phyloP scores from a whole-genome alignment of 2,797 vertebrate species.

The Coregonus sp. region DNA sequence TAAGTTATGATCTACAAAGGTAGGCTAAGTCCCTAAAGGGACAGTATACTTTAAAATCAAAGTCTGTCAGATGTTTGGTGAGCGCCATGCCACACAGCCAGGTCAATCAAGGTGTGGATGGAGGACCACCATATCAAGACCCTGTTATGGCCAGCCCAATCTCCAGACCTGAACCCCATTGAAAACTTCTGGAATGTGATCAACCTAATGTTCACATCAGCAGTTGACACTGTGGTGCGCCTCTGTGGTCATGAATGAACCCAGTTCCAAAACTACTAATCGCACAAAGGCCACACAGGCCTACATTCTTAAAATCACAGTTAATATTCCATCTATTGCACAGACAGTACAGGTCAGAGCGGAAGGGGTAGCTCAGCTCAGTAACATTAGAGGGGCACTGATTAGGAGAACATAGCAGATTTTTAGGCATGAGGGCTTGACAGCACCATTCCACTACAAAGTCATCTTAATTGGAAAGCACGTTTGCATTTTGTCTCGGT shows the following conservation, averaged over 20 bases:
- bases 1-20: neutral
- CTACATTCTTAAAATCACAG: neutral
- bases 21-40: neutral
- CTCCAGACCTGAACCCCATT: too few relatives aligned
- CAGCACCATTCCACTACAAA: neutral
- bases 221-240: neutral
- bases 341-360: neutral
- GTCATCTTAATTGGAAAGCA: slow-evolving; percentile 18
- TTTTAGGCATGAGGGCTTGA: neutral
- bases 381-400: neutral
- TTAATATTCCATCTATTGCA: neutral
- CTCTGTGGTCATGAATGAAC: neutral
- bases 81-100: too few relatives aligned
- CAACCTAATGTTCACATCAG: neutral
- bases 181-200: too few relatives aligned
- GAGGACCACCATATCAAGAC: too few relatives aligned
- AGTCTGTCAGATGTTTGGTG: too few relatives aligned
- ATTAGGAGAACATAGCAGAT: neutral
- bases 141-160: too few relatives aligned
- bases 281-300: neutral
- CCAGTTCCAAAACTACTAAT: neutral
- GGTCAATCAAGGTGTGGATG: too few relatives aligned
- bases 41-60: neutral
- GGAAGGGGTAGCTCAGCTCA: neutral
- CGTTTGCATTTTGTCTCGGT: slow-evolving; percentile 16